A percentile compares a stretch with the other conserved stretches of the same genome.
Conservation (phyloP, 2,888 invertebrate genomes). For the Diadromus collaris region DNA sequence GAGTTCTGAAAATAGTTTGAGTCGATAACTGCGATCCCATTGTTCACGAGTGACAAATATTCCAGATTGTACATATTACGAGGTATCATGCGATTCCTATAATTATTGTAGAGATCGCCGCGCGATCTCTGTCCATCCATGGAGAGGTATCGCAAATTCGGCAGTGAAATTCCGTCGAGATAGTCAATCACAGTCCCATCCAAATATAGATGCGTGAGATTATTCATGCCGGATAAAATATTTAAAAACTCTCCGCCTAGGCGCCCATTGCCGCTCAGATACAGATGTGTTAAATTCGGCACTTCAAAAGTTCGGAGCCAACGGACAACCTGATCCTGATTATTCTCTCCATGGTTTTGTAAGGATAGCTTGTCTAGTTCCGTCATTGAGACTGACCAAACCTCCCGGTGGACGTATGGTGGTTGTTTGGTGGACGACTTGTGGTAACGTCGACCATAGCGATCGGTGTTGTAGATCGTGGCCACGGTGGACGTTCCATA, state of each 20-base stretch:
- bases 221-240: not conserved
- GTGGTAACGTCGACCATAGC: not conserved
- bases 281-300: conserved; percentile 39
- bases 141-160: conserved; percentile 31
- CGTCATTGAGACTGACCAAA: not conserved
- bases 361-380: conserved; percentile 28
- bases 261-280: not conserved
- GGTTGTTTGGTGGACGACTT: too few species aligned
- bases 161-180: not conserved
- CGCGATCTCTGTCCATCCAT: not conserved
- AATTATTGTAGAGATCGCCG: not conserved
- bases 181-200: not conserved
- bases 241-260: not conserved
- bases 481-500: too few species aligned
- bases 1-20: not conserved
- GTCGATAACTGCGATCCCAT: not conserved
- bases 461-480: too few species aligned
- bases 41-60: conserved; percentile 23
- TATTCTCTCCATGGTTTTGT: not conserved
- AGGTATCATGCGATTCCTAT: not conserved
- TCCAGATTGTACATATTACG: conserved; percentile 17
- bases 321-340: too few species aligned
- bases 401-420: too few species aligned
- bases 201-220: conserved; percentile 24
- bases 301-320: not conserved